A percentile compares a stretch with the other conserved stretches of the same genome.
These are phyloP conservation scores for Leucosticte australis DNA, from an alignment of 2,113 vertebrate genomes.

Conservation along the genomic window DNA sequence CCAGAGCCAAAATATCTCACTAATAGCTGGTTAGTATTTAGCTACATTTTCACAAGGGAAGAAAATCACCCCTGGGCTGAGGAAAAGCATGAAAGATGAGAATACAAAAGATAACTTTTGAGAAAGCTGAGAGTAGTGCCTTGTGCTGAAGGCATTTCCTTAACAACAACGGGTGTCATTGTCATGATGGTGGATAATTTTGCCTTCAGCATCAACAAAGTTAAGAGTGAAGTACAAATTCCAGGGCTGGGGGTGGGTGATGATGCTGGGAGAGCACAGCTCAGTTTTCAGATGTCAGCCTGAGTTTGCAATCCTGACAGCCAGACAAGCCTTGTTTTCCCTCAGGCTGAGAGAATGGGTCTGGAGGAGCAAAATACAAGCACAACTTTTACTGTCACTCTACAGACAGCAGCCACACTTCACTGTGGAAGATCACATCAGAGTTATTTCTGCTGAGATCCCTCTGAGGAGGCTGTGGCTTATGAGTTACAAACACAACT, in stretches of 20 bases:
- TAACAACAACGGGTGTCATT: background rate
- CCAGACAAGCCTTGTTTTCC: background rate
- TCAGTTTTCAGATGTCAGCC: background rate
- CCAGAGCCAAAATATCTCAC: background rate
- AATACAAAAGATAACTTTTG: background rate
- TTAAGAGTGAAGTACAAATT: background rate
- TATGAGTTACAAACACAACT: background rate
- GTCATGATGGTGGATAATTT: background rate
- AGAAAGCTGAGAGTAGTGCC: background rate
- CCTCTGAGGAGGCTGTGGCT: background rate
- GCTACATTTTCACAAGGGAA: background rate
- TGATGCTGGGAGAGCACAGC: background rate
- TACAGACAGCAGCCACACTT: background rate
- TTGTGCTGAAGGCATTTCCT: conserved; percentile 4
- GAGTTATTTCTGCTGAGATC: background rate
- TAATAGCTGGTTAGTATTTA: background rate
- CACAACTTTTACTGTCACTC: background rate
- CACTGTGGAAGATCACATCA: background rate
- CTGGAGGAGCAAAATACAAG: background rate
- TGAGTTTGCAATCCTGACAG: background rate
- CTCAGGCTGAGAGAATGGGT: background rate
- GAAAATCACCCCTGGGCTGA: background rate
- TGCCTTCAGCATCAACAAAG: conserved; percentile 45
- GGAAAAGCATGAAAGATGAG: background rate
- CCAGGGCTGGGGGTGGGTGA: background rate